Percentiles rank a stretch among this genome's conserved stretches.
Evolutionary conservation across 2,888 invertebrate genomes (phyloP).

Genomic region (Polyploca ridens): DNA sequence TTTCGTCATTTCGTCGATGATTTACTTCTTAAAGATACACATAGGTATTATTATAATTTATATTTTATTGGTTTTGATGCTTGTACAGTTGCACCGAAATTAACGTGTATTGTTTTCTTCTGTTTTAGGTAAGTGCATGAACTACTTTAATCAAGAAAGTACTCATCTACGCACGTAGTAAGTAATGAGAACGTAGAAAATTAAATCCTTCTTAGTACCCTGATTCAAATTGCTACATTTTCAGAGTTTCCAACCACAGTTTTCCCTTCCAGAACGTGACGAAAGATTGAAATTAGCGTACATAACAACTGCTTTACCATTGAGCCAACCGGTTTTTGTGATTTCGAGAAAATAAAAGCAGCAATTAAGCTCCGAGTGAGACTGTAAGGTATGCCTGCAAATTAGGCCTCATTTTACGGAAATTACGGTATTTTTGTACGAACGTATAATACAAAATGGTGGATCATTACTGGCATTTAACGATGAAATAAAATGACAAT

Average conservation of each 20-base stretch:
- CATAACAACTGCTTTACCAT: not conserved
- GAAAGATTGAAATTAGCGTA: not conserved
- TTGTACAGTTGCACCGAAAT: not conserved
- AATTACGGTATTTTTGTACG: slow-evolving; percentile 9
- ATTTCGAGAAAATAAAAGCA: slow-evolving; percentile 10
- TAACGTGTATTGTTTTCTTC: not conserved
- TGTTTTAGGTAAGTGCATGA: not conserved
- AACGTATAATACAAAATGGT: not conserved
- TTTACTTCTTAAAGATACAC: too few species aligned
- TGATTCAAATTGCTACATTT: too few species aligned
- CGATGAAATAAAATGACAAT: slow-evolving; percentile 1
- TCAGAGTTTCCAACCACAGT: not conserved
- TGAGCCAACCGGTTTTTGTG: slow-evolving; percentile 6
- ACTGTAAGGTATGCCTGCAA: slow-evolving; percentile 8
- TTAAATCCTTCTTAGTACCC: too few species aligned
- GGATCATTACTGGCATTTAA: not conserved
- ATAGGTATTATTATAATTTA: too few species aligned
- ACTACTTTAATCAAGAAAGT: not conserved
- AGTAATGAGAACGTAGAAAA: not conserved
- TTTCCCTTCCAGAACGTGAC: not conserved
- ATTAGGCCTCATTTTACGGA: slow-evolving; percentile 8
- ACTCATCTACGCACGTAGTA: not conserved
- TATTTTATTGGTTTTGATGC: not conserved
- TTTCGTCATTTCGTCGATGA: too few species aligned
- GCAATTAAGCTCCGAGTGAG: slow-evolving; percentile 11